Percentiles rank a stretch among this genome's conserved stretches.
Evolutionary conservation across 2,113 vertebrate species (phyloP).

Genomic region (Labrus mixtus): DNA sequence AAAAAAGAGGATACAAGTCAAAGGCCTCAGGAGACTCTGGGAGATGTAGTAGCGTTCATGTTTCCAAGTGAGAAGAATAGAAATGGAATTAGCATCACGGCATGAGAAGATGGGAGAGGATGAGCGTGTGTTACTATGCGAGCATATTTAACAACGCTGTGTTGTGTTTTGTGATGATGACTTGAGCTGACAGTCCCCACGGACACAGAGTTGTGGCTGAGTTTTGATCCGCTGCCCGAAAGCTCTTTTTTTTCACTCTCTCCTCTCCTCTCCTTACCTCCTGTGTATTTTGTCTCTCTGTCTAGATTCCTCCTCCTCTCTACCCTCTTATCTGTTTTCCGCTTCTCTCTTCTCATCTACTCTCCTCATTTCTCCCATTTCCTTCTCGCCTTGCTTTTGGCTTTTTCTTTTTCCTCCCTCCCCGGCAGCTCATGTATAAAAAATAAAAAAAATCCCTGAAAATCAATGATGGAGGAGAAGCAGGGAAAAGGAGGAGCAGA

Average conservation of each 20-base stretch:
- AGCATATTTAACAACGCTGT: not conserved
- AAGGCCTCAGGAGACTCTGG: conserved; percentile 17
- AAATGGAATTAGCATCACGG: not conserved
- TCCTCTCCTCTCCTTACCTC: not conserved
- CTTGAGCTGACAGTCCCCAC: not conserved
- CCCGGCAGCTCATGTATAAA: not conserved
- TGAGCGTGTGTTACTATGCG: not conserved
- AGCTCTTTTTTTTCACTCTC: not conserved
- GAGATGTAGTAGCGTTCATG: conserved; percentile 5
- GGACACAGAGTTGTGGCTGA: not conserved
- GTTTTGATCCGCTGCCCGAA: conserved; percentile 19
- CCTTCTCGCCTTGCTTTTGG: not conserved
- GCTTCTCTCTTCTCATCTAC: not conserved
- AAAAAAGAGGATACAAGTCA: conserved; percentile 16
- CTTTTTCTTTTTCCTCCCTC: not conserved
- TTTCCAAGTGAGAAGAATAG: conserved; percentile 28
- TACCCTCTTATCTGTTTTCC: not conserved
- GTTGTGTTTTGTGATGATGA: not conserved
- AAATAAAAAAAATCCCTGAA: conserved; percentile 23
- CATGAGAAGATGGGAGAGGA: not conserved
- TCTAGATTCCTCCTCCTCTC: not conserved
- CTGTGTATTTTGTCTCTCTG: not conserved
- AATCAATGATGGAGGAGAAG: conserved; percentile 45
- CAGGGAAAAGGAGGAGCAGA: conserved; percentile 24
- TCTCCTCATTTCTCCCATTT: not conserved